Evolutionary conservation across 2,797 vertebrate genomes (phyloP).

Genomic region (Poeciliopsis gracilis): DNA sequence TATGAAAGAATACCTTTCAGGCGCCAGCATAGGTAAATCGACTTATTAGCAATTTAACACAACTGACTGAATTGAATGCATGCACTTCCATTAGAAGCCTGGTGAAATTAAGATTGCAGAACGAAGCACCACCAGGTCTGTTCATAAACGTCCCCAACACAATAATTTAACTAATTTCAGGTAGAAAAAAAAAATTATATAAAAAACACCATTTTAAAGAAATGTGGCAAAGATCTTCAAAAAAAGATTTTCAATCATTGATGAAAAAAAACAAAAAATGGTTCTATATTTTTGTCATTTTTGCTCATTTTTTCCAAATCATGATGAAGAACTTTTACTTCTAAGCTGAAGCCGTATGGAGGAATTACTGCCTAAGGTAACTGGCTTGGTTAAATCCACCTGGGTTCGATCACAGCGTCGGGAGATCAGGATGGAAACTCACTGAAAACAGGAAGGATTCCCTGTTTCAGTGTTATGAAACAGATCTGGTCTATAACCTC

Average conservation of each 20-base stretch:
- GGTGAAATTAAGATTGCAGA: not conserved
- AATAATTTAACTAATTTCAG: conserved; percentile 9
- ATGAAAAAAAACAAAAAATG: not conserved
- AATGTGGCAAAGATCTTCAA: not conserved
- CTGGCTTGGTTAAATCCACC: not conserved
- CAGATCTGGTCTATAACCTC: not conserved
- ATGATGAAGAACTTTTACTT: not conserved
- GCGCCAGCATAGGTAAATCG: not conserved
- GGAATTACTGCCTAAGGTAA: not conserved
- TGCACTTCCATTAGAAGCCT: not conserved
- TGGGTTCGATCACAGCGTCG: not conserved
- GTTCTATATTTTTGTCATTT: not conserved
- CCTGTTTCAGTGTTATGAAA: not conserved
- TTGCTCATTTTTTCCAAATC: not conserved
- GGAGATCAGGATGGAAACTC: not conserved
- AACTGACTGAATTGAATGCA: not conserved
- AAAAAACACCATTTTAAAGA: conserved; percentile 4
- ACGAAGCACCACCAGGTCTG: not conserved
- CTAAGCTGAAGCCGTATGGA: not conserved
- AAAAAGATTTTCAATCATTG: not conserved
- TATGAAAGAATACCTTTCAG: not conserved
- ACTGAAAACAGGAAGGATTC: not conserved
- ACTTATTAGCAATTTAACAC: not conserved
- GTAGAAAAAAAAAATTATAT: not conserved
- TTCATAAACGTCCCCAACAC: not conserved